Evolutionary conservation across 2,113 vertebrate species (phyloP).

Genomic region (Leucopternis melanops): DNA sequence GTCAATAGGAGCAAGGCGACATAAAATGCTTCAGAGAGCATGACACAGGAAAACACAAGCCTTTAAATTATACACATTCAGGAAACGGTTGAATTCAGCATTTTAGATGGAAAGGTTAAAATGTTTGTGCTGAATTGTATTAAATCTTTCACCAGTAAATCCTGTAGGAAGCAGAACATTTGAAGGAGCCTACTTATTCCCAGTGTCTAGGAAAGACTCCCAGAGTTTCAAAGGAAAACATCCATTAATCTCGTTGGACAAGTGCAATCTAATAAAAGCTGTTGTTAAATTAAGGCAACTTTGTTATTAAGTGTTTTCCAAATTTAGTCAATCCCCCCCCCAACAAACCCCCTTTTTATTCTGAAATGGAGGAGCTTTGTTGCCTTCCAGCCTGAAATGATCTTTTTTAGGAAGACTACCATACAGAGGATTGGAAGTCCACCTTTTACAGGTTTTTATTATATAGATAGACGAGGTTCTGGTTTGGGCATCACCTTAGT

Average conservation of each 20-base stretch:
- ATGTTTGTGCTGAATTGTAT: constrained; percentile 64
- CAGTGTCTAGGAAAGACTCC: constrained; percentile 65
- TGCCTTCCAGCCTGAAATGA: not conserved
- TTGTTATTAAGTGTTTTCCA: constrained; percentile 18
- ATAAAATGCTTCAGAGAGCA: constrained; percentile 64
- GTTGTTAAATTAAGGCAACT: constrained; percentile 46
- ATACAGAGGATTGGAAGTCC: not conserved
- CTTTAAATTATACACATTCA: constrained; percentile 68
- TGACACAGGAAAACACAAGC: constrained; percentile 68
- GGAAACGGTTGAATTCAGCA: constrained; percentile 61
- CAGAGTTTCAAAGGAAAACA: constrained; percentile 69
- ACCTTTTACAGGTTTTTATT: not conserved
- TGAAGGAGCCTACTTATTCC: constrained; percentile 59
- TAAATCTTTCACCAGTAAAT: constrained; percentile 69
- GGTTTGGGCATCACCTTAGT: not conserved
- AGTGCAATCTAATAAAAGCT: constrained; percentile 64
- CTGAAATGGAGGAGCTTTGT: not conserved
- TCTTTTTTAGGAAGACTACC: not conserved
- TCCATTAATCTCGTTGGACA: constrained; percentile 68
- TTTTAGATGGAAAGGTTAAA: constrained; percentile 50
- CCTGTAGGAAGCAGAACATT: constrained; percentile 54
- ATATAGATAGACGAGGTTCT: not conserved
- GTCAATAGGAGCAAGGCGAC: constrained; percentile 38
- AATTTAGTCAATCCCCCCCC: not conserved
- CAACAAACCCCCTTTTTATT: not conserved